Conservation (phyloP, 2,888 invertebrate species). For the Macrophya annulata region DNA sequence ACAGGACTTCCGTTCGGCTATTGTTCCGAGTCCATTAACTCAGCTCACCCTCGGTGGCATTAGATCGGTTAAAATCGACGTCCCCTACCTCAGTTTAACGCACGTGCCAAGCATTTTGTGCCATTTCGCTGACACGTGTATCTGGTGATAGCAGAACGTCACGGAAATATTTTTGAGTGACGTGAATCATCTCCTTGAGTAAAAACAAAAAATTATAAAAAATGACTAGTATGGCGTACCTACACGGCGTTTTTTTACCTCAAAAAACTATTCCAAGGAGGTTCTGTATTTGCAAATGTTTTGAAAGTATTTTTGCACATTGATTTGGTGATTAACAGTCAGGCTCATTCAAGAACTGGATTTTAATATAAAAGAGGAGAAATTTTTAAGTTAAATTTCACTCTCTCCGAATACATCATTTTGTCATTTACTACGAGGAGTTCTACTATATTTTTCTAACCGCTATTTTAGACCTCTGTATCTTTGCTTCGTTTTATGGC, state of each 20-base stretch:
- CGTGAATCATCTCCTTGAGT: slow-evolving; percentile 18
- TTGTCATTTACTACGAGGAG: background rate
- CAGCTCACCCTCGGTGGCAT: slow-evolving; percentile 45
- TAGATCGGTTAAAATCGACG: slow-evolving; percentile 46
- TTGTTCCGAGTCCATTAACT: slow-evolving; percentile 53
- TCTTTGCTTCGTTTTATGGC: slow-evolving; percentile 62
- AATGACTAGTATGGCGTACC: background rate
- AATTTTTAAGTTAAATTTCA: background rate
- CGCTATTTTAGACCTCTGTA: slow-evolving; percentile 34
- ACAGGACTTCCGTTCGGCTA: slow-evolving; percentile 39
- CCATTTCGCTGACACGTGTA: slow-evolving; percentile 75
- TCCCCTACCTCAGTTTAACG: slow-evolving; percentile 36
- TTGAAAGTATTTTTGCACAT: background rate
- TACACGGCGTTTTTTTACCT: background rate
- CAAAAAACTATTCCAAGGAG: background rate
- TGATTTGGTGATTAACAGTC: background rate
- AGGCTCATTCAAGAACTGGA: background rate
- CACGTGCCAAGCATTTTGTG: slow-evolving; percentile 75
- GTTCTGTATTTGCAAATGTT: background rate
- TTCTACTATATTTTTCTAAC: background rate
- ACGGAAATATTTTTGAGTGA: slow-evolving; percentile 17
- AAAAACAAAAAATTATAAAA: background rate
- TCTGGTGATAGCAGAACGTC: slow-evolving; percentile 61
- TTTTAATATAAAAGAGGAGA: background rate
- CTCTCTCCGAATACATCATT: background rate